Percentiles rank a stretch among this genome's conserved stretches.
These are phyloP conservation scores for Uropsilus gracilis DNA, from an alignment of 2,113 vertebrate genomes.

Conservation along the genomic window DNA sequence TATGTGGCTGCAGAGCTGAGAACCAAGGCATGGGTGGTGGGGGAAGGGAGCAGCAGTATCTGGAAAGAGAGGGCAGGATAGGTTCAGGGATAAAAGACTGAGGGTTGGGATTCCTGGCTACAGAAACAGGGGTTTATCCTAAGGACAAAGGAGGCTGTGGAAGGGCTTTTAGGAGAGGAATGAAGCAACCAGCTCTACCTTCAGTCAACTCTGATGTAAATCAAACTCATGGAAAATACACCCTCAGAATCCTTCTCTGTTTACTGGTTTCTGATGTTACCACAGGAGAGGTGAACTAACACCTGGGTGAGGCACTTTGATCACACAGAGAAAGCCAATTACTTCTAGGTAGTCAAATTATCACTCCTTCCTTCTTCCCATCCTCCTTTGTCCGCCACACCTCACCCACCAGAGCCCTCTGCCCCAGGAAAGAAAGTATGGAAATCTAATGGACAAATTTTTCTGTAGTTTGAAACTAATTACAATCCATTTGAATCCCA, in stretches of 20 bases:
- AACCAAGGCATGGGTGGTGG: background rate
- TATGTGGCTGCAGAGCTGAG: background rate
- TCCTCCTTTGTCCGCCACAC: background rate
- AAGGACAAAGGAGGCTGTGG: background rate
- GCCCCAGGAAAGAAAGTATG: background rate
- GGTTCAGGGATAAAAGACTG: background rate
- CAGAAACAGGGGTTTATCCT: background rate
- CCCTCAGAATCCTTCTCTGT: background rate
- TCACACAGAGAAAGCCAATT: background rate
- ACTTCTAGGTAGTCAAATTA: background rate
- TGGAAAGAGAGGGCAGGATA: background rate
- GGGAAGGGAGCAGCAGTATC: background rate
- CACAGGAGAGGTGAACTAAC: background rate
- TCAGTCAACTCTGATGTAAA: background rate
- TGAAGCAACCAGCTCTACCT: background rate
- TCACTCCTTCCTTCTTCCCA: background rate
- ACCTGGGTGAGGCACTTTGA: background rate
- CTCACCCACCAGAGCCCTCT: background rate
- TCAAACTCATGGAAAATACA: background rate
- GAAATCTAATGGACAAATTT: background rate
- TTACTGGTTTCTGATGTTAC: background rate
- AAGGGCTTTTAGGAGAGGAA: conserved; percentile 20
- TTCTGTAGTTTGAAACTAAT: conserved; percentile 7
- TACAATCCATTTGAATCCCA: background rate
- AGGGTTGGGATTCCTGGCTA: background rate